Percentiles rank a stretch among this genome's conserved stretches.
These are phyloP conservation scores for Eurytemora carolleeae DNA, from an alignment of 1,140 invertebrate species.

Conservation along the genomic window DNA sequence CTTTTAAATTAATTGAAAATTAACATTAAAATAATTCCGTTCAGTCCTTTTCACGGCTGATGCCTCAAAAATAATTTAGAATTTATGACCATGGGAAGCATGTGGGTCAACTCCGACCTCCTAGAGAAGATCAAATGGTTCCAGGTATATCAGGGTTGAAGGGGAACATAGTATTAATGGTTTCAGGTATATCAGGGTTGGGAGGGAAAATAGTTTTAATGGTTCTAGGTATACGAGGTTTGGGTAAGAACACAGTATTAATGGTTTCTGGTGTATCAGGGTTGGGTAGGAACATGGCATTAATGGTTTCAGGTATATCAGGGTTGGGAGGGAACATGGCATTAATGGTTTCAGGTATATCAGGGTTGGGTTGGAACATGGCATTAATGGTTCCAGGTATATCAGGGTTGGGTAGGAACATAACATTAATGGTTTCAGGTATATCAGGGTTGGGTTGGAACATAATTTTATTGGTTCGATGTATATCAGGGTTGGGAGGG, in stretches of 20 bases:
- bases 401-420: slow-evolving; percentile 27
- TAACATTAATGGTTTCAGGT: slow-evolving; percentile 29
- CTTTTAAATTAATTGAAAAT: too few relatives aligned
- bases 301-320: slow-evolving; percentile 28
- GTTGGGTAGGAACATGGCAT: slow-evolving; percentile 27
- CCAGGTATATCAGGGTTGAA: slow-evolving; percentile 29
- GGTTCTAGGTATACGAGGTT: too few relatives aligned
- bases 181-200: slow-evolving; percentile 29
- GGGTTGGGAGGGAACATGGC: slow-evolving; percentile 27
- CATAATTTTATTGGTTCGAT: too few relatives aligned
- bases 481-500: slow-evolving; percentile 26
- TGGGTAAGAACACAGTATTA: too few relatives aligned
- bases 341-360: slow-evolving; percentile 27
- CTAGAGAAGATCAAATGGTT: slow-evolving; percentile 27
- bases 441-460: slow-evolving; percentile 26
- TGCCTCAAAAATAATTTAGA: neutral
- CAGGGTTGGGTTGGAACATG: slow-evolving; percentile 28
- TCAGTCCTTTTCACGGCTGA: neutral
- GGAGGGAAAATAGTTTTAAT: too few relatives aligned
- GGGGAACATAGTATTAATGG: too few relatives aligned
- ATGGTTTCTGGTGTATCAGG: slow-evolving; percentile 28
- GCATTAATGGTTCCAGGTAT: slow-evolving; percentile 28
- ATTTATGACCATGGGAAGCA: slow-evolving; percentile 31
- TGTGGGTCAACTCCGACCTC: slow-evolving; percentile 27
- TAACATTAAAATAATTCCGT: too few relatives aligned